phyloP scores from a whole-genome alignment of 2,113 vertebrate genomes.

The Choloepus hoffmanni region DNA sequence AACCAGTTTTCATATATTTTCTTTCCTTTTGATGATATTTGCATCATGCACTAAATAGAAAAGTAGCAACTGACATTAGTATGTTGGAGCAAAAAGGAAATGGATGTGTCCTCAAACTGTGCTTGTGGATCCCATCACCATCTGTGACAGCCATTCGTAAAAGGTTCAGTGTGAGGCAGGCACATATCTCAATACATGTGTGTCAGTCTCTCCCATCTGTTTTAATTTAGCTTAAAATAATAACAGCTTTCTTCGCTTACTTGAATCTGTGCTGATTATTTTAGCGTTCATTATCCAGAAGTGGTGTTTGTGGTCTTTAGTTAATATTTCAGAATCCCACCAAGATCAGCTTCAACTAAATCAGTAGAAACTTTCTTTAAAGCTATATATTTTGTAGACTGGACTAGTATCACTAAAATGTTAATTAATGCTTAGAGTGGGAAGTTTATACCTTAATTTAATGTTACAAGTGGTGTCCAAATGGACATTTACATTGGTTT shows the following conservation, averaged over 20 bases:
- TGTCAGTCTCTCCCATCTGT: conserved; percentile 77
- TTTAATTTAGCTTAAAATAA: conserved; percentile 79
- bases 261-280: conserved; percentile 70
- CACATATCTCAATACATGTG: conserved; percentile 51
- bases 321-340: conserved; percentile 65
- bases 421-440: conserved; percentile 53
- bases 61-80: neutral
- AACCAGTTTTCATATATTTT: conserved; percentile 13
- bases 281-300: conserved; percentile 40
- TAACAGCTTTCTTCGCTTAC: conserved; percentile 68
- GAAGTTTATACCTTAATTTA: conserved; percentile 71
- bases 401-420: conserved; percentile 45
- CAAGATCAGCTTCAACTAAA: conserved; percentile 51
- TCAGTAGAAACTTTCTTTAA: conserved; percentile 25
- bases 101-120: neutral
- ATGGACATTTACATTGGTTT: conserved; percentile 35
- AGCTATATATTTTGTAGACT: conserved; percentile 46
- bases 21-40: conserved; percentile 22
- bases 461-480: conserved; percentile 44
- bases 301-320: neutral
- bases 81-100: conserved; percentile 54
- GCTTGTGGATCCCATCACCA: conserved; percentile 54
- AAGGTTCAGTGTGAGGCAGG: conserved; percentile 64
- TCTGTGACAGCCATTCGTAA: conserved; percentile 79
- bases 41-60: neutral